Conservation (phyloP, 1,140 invertebrate genomes). For the Bicyclus anynana region DNA sequence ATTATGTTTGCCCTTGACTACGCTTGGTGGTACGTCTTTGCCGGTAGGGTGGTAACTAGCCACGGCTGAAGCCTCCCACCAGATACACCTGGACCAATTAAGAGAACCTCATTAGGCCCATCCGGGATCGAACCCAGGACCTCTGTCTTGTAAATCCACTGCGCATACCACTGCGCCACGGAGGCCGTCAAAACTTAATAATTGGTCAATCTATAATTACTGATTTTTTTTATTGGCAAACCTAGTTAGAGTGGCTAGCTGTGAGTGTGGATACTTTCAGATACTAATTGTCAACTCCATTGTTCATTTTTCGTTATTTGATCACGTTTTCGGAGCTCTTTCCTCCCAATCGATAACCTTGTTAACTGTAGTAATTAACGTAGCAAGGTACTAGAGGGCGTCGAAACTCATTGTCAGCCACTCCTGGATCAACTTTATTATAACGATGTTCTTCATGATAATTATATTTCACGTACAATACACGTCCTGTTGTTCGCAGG, state of each 20-base stretch:
- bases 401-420: slow-evolving; percentile 26
- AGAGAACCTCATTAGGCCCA: no score
- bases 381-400: slow-evolving; percentile 20
- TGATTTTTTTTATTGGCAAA: no score
- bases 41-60: no score
- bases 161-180: no score
- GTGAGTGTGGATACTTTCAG: neutral
- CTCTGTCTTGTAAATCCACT: no score
- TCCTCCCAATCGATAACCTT: slow-evolving; percentile 24
- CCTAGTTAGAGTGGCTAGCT: neutral
- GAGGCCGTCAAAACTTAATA: no score
- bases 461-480: slow-evolving; percentile 9
- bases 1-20: no score
- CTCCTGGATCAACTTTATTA: slow-evolving; percentile 26
- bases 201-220: no score
- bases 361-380: slow-evolving; percentile 31
- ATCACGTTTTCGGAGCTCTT: slow-evolving; percentile 20
- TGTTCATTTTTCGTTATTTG: slow-evolving; percentile 18
- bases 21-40: no score
- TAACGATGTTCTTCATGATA: slow-evolving; percentile 24
- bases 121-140: no score
- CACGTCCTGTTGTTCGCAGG: neutral
- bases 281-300: slow-evolving; percentile 8
- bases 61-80: no score
- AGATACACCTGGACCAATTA: no score